Evolutionary conservation across 2,888 invertebrate genomes (phyloP).

Genomic region (Nasonovia ribisnigri): DNA sequence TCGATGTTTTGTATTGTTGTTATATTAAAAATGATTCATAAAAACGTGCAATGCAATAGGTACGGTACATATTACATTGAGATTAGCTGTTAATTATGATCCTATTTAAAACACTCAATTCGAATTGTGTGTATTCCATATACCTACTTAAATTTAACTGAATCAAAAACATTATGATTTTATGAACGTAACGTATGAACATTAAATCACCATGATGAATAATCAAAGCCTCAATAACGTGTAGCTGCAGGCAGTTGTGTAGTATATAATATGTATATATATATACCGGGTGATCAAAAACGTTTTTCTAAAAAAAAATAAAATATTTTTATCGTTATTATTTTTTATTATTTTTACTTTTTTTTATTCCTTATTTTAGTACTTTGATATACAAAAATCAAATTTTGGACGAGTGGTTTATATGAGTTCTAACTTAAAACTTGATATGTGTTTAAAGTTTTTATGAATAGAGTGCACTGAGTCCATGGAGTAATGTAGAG

Average conservation of each 20-base stretch:
- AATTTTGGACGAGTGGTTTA: not conserved
- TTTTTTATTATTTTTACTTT: not conserved
- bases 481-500: not conserved
- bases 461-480: not conserved
- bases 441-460: not conserved
- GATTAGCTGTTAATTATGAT: not conserved
- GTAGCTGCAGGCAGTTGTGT: not conserved
- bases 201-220: not conserved
- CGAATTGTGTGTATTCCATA: not conserved
- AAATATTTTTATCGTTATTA: too few relatives aligned
- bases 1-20: not conserved
- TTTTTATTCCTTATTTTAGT: not conserved
- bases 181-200: not conserved
- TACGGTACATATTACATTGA: not conserved
- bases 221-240: not conserved
- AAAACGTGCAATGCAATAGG: not conserved
- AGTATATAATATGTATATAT: not conserved
- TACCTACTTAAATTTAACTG: not conserved
- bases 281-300: not conserved
- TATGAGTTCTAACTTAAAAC: not conserved
- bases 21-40: not conserved
- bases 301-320: not conserved
- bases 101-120: not conserved
- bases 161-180: not conserved
- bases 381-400: not conserved